These are phyloP conservation scores for Spilosoma lubricipeda DNA, from an alignment of 2,888 invertebrate species.

Conservation along the genomic window DNA sequence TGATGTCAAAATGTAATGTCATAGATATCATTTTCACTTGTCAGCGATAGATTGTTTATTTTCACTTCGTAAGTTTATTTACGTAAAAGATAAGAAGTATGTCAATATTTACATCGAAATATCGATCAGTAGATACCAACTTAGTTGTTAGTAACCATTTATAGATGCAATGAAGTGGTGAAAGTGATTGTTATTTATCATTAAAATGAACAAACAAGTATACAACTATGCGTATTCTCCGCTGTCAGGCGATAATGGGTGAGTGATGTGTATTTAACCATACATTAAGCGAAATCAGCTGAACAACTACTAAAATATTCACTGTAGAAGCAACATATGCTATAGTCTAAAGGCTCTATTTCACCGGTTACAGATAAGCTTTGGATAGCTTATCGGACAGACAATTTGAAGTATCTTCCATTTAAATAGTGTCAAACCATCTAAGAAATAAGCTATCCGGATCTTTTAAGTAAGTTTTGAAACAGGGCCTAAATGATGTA, in stretches of 20 bases:
- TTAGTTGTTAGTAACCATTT: neutral
- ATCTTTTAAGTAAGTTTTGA: too few species aligned
- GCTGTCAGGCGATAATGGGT: constrained; percentile 61
- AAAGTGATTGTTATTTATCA: constrained; percentile 1
- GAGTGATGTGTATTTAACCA: constrained; percentile 21
- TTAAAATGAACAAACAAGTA: constrained; percentile 42
- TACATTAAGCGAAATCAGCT: neutral
- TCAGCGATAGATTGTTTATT: neutral
- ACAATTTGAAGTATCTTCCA: too few species aligned
- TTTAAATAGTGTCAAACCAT: too few species aligned
- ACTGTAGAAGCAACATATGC: neutral
- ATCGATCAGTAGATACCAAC: neutral
- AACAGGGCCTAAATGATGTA: neutral
- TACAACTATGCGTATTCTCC: constrained; percentile 65
- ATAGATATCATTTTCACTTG: neutral
- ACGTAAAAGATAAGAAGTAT: neutral
- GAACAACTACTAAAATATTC: neutral
- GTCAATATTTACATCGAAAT: neutral
- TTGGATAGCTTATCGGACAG: too few species aligned
- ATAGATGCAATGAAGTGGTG: constrained; percentile 4
- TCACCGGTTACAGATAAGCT: too few species aligned
- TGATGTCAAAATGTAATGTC: neutral
- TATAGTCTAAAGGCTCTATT: neutral
- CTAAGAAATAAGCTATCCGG: too few species aligned
- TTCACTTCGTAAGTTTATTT: neutral